Percentiles rank a stretch among this genome's conserved stretches.
phyloP scores from a whole-genome alignment of 2,797 vertebrate genomes.

The Lithobates sylvaticus region DNA sequence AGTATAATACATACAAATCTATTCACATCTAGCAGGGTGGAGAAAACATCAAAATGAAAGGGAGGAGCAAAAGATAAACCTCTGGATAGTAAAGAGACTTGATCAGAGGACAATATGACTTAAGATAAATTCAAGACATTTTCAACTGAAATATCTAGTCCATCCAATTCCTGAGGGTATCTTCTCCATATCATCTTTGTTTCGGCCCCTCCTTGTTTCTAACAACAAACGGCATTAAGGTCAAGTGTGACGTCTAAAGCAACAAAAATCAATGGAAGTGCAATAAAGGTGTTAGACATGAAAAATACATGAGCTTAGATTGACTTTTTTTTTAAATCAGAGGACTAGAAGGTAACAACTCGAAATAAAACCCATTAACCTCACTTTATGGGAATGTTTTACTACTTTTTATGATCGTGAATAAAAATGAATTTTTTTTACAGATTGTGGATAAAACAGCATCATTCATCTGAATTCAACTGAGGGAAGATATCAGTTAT shows the following conservation, averaged over 20 bases:
- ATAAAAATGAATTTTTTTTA: neutral
- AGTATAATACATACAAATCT: too few relatives aligned
- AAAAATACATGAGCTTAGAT: constrained; percentile 1
- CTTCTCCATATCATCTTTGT: too few relatives aligned
- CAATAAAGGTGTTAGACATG: constrained; percentile 10
- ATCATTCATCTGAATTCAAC: neutral
- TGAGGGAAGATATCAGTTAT: neutral
- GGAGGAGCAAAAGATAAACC: too few relatives aligned
- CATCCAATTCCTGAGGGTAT: too few relatives aligned
- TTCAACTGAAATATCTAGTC: too few relatives aligned
- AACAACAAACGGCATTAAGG: neutral
- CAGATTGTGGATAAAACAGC: neutral
- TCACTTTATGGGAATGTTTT: neutral
- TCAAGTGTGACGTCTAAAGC: constrained; percentile 2
- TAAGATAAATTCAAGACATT: too few relatives aligned
- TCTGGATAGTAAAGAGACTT: too few relatives aligned
- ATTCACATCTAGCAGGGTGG: too few relatives aligned
- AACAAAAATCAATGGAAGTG: neutral
- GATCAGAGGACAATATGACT: too few relatives aligned
- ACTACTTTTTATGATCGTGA: neutral
- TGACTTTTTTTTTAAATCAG: constrained; percentile 34
- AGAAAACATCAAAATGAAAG: too few relatives aligned
- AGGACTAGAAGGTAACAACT: neutral
- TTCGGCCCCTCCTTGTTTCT: too few relatives aligned
- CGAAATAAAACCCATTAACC: neutral